Evolutionary conservation across 2,113 vertebrate species (phyloP).

Genomic region (cattle (Bos taurus)): ARS-UCD2.0 NC_037343.1:49366501-49367000

Average conservation of each 20-base stretch:
- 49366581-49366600: not conserved
- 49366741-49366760: not conserved
- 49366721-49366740: not conserved
- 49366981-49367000: rapidly evolving
- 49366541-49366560: not conserved
- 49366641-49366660: not conserved
- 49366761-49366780: rapidly evolving
- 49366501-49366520: no score
- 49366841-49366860: conserved; percentile 22
- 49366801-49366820: not conserved
- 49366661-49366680: not conserved
- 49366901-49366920: not conserved
- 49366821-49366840: not conserved
- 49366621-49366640: not conserved
- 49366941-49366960: not conserved
- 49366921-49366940: not conserved
- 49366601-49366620: not conserved
- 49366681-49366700: not conserved
- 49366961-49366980: not conserved
- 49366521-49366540: not conserved
- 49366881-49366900: not conserved
- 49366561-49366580: not conserved
- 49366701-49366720: not conserved
- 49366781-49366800: not conserved
- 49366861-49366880: not conserved